Base-by-base conservation (phyloP, 2,797 vertebrate species). In the Chelon labrosus region DNA sequence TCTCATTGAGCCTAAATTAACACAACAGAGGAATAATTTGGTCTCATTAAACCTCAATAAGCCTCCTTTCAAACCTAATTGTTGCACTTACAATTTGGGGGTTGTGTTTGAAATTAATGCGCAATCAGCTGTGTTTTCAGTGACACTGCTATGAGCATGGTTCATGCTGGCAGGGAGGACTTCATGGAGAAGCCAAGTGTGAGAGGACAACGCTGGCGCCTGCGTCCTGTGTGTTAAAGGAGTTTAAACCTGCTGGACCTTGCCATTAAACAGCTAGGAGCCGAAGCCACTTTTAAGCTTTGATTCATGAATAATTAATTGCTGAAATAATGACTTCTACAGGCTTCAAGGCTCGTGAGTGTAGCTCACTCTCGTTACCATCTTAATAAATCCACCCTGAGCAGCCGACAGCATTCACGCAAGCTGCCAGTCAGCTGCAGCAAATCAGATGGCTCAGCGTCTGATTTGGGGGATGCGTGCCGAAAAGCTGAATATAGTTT, bases 221-320 rank as follows among this genome's bases (percentile, higher is more conserved):
- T 41, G 46, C 35, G 52, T 39, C 50, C 2, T 8, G 44, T 31
- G 49, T 37, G 65, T 60, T 71, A 56, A 58, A 74, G 37, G 57
- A 71, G 71, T 75, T 76, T 58, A 70, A 52, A 70, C 70, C 64
- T 60, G 50, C 70, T 73, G 77, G 65, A 77, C 65, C 55, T 54
- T 61, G 58, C 37, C 53, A 49, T 85, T 50, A 79, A 85, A 85
- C 68, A 68, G 63, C 65, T 11, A 4, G 35, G 17, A 76, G 58
- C 69, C 65, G 72, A 69, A 70, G 68, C 37, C 61, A 75, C 72
- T 83, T 87, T 80, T 72, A 72, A 83, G 77, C 70, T 80, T 76
- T 69, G 69, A 83, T 65, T 78, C 70, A 80, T 88, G 79, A 86
- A 88, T 88, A 83, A 85, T 86, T 75, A 52, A 86, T 81, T 70